Evolutionary conservation across 2,113 vertebrate species (phyloP).

Genomic region (Bubalus kerabau): DNA sequence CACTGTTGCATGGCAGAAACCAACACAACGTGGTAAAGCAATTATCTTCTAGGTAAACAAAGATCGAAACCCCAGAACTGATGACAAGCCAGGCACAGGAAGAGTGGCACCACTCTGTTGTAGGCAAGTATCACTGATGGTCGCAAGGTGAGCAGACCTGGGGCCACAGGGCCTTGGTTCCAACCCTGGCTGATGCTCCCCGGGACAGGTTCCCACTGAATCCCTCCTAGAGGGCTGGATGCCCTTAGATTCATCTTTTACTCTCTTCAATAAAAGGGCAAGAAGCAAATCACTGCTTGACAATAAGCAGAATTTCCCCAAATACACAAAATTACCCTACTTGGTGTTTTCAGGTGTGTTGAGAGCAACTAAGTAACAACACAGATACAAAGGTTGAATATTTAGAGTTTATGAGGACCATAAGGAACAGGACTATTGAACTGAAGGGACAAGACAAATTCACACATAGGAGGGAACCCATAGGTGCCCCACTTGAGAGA

Average conservation of each 20-base stretch:
- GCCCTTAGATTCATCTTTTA: neutral
- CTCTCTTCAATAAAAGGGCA: neutral
- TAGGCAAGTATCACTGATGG: rapidly evolving
- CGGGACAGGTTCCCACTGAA: rapidly evolving
- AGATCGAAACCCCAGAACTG: neutral
- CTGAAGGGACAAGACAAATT: neutral
- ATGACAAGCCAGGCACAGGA: rapidly evolving
- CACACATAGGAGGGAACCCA: neutral
- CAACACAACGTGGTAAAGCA: neutral
- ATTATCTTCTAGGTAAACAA: neutral
- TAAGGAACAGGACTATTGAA: neutral
- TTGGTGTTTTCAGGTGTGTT: neutral
- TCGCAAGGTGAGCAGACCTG: rapidly evolving
- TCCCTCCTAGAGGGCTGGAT: neutral
- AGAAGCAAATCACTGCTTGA: neutral
- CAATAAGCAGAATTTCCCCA: neutral
- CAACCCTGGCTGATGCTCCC: rapidly evolving
- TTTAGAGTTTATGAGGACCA: neutral
- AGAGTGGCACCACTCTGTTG: rapidly evolving
- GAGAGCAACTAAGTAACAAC: neutral
- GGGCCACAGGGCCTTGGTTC: neutral
- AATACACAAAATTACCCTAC: neutral
- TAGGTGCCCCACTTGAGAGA: neutral
- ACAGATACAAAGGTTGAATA: neutral
- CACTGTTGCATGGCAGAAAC: neutral